Evolutionary conservation across 1,140 invertebrate species (phyloP), one percentile per base, ranked within the genome.

Genomic region (Asbolus verrucosus): DNA sequence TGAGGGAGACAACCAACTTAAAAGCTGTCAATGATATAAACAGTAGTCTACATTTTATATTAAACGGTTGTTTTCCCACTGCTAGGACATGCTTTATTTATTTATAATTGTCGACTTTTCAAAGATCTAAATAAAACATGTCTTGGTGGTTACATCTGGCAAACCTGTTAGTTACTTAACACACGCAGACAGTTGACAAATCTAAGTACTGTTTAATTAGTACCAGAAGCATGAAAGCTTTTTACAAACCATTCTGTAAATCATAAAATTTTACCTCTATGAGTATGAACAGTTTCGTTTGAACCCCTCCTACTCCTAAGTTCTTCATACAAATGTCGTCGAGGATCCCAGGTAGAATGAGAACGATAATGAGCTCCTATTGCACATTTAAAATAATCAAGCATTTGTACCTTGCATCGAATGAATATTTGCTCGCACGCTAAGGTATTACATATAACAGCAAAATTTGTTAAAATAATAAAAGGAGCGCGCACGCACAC

Each of bases 311-410:
- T 85, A 82, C 85, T 87, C 76, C 86, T 86, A 76, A 92, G 84
- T 83, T 94, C 92, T 84, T 94, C 93, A 83, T 95, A 95, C 83
- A 94, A 91, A 79, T 94, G 91, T 31, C 92, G 84, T 41, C 92
- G 86, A 46, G 92, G 92, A 83, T 94, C 92, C 93, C 92, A 94
- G 77, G 93, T 94, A 19, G 91, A 91, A 82, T 92, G 90, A 81
- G 84, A 83, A 74, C 87, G 85, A 75, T 81, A 81, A 78, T 81
- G 80, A 70, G 77, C 73, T 73, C 80, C 80, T 81, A 81, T 67
- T 75, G 72, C 71, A 78, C 73, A 77, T 54, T 54, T 54, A 54
- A 54, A 54, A 54, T 46, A 19, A 54, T 54, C 46, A 54, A 54
- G 46, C 46, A 54, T 31, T 31, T 54, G 46, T 16, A 43, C 39